Base-by-base conservation (phyloP, 2,113 vertebrate species). In the Condylura cristata region DNA sequence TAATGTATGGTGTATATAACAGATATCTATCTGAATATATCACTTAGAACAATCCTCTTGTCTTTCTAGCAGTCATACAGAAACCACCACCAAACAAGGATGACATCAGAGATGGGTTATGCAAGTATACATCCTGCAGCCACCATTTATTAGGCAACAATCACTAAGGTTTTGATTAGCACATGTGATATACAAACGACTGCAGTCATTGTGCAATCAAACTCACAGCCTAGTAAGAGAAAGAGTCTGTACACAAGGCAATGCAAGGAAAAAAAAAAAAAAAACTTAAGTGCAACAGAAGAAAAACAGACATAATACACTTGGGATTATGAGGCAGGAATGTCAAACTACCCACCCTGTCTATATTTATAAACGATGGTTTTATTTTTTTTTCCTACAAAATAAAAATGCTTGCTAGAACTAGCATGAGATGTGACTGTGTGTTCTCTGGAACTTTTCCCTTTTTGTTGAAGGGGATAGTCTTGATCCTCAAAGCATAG, bases 401-500 rank as follows among this genome's bases (percentile, higher is more conserved):
- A 76, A 80, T 81, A 72, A 56, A 56, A 56, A 56, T 1, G 6
- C 14, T 13, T 39, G 2, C 63, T 78, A 18, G n/a, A 88, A 87
- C 12, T 81, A 89, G 34, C 11, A 81, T 46, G 79, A 86, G 34
- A 65, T 65, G 8, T n/a, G 8, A 85, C n/a, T 86, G 92, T 18
- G 48, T 18, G 11, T 51, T 39, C 39, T 91, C 76, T 89, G 74
- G 37, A n/a, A 16, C 12, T 3, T 8, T 53, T 8, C 48, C 41
- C n/a, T n/a, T 61, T 95, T 60, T n/a, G 17, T 26, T 17, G 93
- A 83, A 91, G 97, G 95, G 20, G 68, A 1, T 3, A n/a, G 12
- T 70, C 61, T 26, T 24, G 34, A 95, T 89, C 84, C 51, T 95
- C n/a, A 37, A 97, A 56, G 86, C 17, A 70, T 76, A 83, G 74